Base-by-base conservation (phyloP, 2,113 vertebrate species). In the Sebastes schlegelii region DNA sequence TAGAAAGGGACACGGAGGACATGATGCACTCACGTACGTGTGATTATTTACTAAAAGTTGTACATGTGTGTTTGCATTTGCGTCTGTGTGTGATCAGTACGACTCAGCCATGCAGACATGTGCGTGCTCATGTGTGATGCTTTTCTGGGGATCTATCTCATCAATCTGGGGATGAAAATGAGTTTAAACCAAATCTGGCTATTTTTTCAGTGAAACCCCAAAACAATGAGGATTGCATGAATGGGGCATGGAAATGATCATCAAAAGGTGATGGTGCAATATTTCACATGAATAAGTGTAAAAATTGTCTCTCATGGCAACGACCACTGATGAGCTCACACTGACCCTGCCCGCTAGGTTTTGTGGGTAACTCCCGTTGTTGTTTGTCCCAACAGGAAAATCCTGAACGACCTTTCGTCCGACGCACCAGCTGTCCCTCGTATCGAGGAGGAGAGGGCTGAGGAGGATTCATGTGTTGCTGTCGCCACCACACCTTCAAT, bases 381-480 rank as follows among this genome's bases (percentile, higher is more conserved):
- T 62, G 7, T 52, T 34, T 57, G 1, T 64, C 17, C 48, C 23
- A n/a, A 86, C 94, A 99, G 98, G 93, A 99, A 99, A 96, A 99
- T 99, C 92, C 95, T 99, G 92, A 99, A 99, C 81, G 98, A 99
- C 93, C 96, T 99, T 80, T 99, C 98, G 23, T 99, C 97, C 13
- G 98, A 99, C 88, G 96, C 97, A 3, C 97, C 97, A 13, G 98
- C 97, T 26, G 98, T 99, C 82, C 96, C 98, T 84, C 97, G 97
- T 80, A 99, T 99, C 77, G 98, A 99, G 94, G 98, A 99, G 93
- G 98, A 99, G 82, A 99, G 97, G 83, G 97, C 97, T 0, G 98
- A 99, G 94, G 98, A 99, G 74, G 98, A 99, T 79, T 94, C 96
- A 40, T 78, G 81, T 1, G 26, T 34, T 34, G 72, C 48, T 6